Evolutionary conservation across 30 jellyfish, hydroid and myxozoan species (phyloP).

Genomic region (Morbakka virulenta): DNA sequence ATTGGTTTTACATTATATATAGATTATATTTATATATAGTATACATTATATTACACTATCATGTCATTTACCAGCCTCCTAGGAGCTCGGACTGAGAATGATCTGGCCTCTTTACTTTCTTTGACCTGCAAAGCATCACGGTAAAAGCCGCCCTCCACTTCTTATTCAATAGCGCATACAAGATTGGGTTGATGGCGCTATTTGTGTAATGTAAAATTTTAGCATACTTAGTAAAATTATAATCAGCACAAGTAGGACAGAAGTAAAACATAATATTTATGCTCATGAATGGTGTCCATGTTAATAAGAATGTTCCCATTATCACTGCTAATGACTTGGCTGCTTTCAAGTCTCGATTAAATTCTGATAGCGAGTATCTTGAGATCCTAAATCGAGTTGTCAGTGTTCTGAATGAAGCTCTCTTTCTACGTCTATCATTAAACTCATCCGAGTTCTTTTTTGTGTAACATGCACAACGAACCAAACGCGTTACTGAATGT

Average conservation of each 20-base stretch:
- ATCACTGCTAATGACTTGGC: constrained; percentile 37
- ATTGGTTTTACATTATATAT: too few relatives aligned
- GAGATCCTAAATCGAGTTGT: not conserved
- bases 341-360: constrained; percentile 45
- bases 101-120: not conserved
- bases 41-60: too few relatives aligned
- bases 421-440: not conserved
- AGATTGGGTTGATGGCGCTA: constrained; percentile 45
- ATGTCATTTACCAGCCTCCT: not conserved
- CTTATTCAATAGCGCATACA: constrained; percentile 28
- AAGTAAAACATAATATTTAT: constrained; percentile 14
- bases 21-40: too few relatives aligned
- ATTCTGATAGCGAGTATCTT: not conserved
- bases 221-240: not conserved
- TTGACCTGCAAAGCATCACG: constrained; percentile 8
- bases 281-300: constrained; percentile 64
- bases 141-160: constrained; percentile 41
- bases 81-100: not conserved
- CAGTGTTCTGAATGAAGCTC: not conserved
- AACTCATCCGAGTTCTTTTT: not conserved
- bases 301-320: constrained; percentile 37
- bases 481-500: not conserved
- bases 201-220: constrained; percentile 42
- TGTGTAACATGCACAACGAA: not conserved
- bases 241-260: not conserved